Evolutionary conservation across 2,797 vertebrate species (phyloP), one percentile per base, ranked within the genome.

Genomic region (Mus spretus): DNA sequence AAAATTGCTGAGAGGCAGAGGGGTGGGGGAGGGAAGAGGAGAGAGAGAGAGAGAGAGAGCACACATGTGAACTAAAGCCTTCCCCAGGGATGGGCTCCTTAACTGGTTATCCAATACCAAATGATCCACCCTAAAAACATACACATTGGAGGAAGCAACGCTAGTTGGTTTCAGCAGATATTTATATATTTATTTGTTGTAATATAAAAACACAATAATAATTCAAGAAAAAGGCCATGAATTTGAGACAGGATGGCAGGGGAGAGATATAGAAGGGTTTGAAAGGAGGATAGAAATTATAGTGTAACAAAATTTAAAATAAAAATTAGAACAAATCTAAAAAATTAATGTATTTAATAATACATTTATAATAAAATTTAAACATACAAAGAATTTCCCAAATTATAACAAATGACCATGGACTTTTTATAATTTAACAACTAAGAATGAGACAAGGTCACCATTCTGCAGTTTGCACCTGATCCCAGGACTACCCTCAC

Each of bases 1-100:
- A 61, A 65, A 31, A 34, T 20, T 47, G 15, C 61, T 47, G 8
- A 86, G 65, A 37, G 44, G 47, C 3, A 15, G 63, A n/a, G 47
- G 20, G 59, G 59, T 22, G 7, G 22, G 59, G 8, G 22, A 24
- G 26, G 50, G 63, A n/a, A 19, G 10, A 0, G 3, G 19, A 14
- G 19, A 19, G 1, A 4, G 17, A 2, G 44, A 14, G 40, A 37
- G 4, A 11, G 14, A 15, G 26, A 11, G 59, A 37, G 28, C 0
- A 24, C 22, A 24, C 59, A 12, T 65, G 11, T 70, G 34, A 70
- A n/a, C 28, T 19, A 40, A 40, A 84, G 61, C 31, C 59, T 84
- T 47, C 59, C 5, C 57, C 37, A 65, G 40, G 40, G 5, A 65
- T 47, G 14, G 13, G 3, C 9, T 31, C 10, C 59, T 40, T 84